A percentile compares a stretch with the other conserved stretches of the same genome.
Conservation (phyloP, 2,113 vertebrate species). For the Tychaedon coryphoeus region DNA sequence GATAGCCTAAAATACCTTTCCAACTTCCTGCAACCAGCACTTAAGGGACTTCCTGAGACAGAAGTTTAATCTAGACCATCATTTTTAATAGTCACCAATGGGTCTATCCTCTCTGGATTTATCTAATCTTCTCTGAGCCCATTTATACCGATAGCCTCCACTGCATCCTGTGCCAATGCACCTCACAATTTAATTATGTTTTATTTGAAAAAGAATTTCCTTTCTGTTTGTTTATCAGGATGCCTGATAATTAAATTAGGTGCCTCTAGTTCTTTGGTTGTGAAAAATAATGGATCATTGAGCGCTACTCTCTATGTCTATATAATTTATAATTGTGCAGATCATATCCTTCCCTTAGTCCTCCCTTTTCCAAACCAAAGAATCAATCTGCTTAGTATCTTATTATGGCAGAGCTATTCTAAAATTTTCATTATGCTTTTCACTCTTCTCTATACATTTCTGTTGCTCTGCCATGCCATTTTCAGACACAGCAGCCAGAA, state of each 20-base stretch:
- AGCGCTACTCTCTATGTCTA: not conserved
- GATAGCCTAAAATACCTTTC: not conserved
- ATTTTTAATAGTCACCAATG: conserved; percentile 13
- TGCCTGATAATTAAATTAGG: conserved; percentile 30
- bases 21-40: not conserved
- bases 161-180: conserved; percentile 16
- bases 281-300: conserved; percentile 16
- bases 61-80: not conserved
- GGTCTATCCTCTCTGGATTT: conserved; percentile 12
- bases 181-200: conserved; percentile 49
- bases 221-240: conserved; percentile 59
- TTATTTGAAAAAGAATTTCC: conserved; percentile 57
- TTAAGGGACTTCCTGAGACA: not conserved
- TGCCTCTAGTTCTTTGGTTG: not conserved
- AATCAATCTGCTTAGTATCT: not conserved
- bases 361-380: not conserved
- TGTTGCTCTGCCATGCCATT: not conserved
- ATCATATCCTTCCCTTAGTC: not conserved
- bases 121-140: conserved; percentile 35
- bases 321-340: not conserved
- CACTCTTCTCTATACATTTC: not conserved
- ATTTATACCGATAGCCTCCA: conserved; percentile 35
- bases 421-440: not conserved
- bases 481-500: not conserved
- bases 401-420: not conserved